Evolutionary conservation across 2,888 invertebrate species (phyloP).

Genomic region (Nesidiocoris tenuis): DNA sequence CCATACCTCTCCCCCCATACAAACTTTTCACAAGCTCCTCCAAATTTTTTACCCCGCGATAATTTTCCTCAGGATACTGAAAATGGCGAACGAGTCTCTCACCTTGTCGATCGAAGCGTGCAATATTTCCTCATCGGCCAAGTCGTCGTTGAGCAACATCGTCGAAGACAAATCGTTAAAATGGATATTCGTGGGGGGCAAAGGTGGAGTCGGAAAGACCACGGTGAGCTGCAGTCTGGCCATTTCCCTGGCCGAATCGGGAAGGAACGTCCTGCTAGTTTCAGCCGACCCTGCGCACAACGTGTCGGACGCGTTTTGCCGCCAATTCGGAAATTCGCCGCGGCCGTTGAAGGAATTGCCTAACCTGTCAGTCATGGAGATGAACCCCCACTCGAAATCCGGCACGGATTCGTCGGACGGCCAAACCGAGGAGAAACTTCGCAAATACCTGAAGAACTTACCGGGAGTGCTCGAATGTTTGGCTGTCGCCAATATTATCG

Average conservation of each 20-base stretch:
- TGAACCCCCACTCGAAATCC: constrained; percentile 68
- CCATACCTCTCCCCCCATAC: no score
- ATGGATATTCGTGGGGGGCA: constrained; percentile 99
- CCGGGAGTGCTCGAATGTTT: constrained; percentile 99
- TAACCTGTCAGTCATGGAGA: constrained; percentile 97
- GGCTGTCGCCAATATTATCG: constrained; percentile 99
- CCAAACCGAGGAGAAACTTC: neutral
- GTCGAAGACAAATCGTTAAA: constrained; percentile 86
- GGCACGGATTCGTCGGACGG: constrained; percentile 54
- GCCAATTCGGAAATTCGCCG: constrained; percentile 94
- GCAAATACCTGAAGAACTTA: constrained; percentile 89
- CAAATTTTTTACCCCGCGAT: no score
- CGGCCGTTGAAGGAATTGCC: constrained; percentile 84
- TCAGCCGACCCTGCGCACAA: constrained; percentile 99
- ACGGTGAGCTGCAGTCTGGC: constrained; percentile 98
- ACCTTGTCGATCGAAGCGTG: no score
- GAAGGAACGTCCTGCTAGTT: constrained; percentile 92
- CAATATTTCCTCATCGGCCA: no score
- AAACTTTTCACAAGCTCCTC: no score
- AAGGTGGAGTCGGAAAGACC: constrained; percentile 99
- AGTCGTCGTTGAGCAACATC: constrained; percentile 74
- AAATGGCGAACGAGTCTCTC: no score
- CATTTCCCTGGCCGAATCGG: constrained; percentile 85
- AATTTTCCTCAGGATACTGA: no score
- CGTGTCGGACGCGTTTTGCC: constrained; percentile 99